Evolutionary conservation across 1,140 invertebrate species (phyloP), one percentile per base, ranked within the genome.

Genomic region (Atopsyche davidsoni): DNA sequence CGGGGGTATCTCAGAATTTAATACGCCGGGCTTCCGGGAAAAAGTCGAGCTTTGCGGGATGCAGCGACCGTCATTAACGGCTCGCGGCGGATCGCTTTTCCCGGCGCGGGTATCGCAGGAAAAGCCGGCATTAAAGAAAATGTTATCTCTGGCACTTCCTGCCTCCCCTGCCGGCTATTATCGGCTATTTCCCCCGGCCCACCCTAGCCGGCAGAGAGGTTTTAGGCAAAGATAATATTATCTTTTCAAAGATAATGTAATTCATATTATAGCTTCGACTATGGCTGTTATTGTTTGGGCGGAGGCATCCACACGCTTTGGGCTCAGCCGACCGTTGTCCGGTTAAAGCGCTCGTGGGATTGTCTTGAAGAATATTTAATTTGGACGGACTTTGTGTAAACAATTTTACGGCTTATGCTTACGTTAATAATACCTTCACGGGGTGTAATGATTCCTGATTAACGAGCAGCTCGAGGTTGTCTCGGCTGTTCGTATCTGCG

Each of bases 181-280:
- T 45, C 46, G 53, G 46, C 53, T 54, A 49, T 44, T 51, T 34
- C 17, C 36, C 13, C 39, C 17, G 14, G 6, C 49, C 17, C 22
- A 24, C 40, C 49, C 49, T 22, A n/a, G 17, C 28, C 28, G 14
- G 45, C 17, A 46, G 53, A 55, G 46, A 50, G 53, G 53, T 55
- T 55, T 55, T 55, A 55, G 50, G 53, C 53, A 55, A 55, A 50
- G 53, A 55, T 55, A 55, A 55, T 55, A 55, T 55, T 55, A 50
- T 55, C 39, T 22, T 55, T 55, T 28, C 22, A 46, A 43, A 48
- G 46, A 49, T 55, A 55, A 55, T 55, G 42, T 55, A 55, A 55
- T 55, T 55, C 53, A 55, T 55, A 55, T 55, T 55, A 39, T 50
- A 50, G 31, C 31, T 34, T 14, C 21, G 14, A 39, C 14, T 46